phyloP scores from a whole-genome alignment of 2,888 invertebrate genomes.

The Megastigmus dorsalis region DNA sequence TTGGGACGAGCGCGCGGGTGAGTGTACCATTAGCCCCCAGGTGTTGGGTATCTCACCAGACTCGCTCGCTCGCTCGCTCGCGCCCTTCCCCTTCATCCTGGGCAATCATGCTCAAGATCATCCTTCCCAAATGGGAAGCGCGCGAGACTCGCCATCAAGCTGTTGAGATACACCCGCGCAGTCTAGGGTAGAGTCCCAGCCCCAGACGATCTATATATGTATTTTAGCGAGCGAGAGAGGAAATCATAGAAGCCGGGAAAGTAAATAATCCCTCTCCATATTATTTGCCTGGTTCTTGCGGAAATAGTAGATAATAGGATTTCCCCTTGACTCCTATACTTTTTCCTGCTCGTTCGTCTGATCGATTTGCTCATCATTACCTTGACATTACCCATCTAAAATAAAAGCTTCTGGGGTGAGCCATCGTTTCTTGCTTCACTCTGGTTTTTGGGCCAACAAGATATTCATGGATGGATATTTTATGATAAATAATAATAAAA shows the following conservation, averaged over 20 bases:
- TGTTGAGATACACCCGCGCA: neutral
- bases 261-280: conserved; percentile 59
- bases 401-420: too few relatives aligned
- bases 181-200: too few relatives aligned
- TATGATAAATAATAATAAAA: too few relatives aligned
- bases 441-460: too few relatives aligned
- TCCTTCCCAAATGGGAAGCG: conserved; percentile 57
- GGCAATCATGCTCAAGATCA: conserved; percentile 65
- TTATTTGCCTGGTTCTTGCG: conserved; percentile 50
- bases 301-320: conserved; percentile 33
- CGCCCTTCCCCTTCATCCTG: conserved; percentile 56
- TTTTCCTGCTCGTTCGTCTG: neutral
- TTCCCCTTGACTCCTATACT: neutral
- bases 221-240: too few relatives aligned
- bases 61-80: conserved; percentile 28
- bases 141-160: conserved; percentile 52
- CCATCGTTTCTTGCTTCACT: too few relatives aligned
- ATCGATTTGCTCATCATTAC: conserved; percentile 1
- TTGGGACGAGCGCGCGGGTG: neutral
- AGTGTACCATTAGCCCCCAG: conserved; percentile 68
- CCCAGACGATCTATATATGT: too few relatives aligned
- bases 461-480: too few relatives aligned
- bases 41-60: conserved; percentile 67
- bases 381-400: too few relatives aligned
- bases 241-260: conserved; percentile 8